A percentile compares a stretch with the other conserved stretches of the same genome.
These are phyloP conservation scores for Agonopterix arenella DNA, from an alignment of 2,888 invertebrate genomes.

Conservation along the genomic window DNA sequence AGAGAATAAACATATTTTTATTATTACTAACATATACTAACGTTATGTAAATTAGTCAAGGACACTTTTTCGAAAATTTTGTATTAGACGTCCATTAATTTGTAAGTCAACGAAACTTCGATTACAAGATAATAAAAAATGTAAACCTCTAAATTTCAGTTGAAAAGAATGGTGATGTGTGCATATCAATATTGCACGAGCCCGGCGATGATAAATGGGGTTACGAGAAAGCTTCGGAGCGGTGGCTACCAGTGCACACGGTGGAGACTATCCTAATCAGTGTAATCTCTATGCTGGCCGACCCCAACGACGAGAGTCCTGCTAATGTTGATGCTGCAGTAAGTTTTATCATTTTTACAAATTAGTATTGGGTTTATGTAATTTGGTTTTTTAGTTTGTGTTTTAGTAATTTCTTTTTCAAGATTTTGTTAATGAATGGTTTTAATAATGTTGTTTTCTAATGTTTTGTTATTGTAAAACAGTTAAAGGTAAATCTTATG, in stretches of 20 bases:
- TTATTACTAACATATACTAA: too few species aligned
- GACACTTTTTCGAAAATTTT: too few species aligned
- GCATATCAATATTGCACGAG: constrained; percentile 99
- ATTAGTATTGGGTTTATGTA: background rate
- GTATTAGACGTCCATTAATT: too few species aligned
- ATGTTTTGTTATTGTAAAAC: too few species aligned
- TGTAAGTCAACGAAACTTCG: too few species aligned
- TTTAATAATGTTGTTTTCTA: too few species aligned
- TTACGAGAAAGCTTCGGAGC: constrained; percentile 97
- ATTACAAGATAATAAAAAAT: background rate
- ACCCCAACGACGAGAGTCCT: constrained; percentile 99
- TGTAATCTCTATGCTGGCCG: constrained; percentile 99
- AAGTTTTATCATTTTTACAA: constrained; percentile 51
- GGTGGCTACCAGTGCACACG: constrained; percentile 99
- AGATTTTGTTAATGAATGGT: too few species aligned
- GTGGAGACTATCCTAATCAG: constrained; percentile 99
- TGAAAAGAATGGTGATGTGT: constrained; percentile 97
- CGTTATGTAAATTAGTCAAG: too few species aligned
- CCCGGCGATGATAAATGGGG: constrained; percentile 99
- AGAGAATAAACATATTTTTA: too few species aligned
- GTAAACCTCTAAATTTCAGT: constrained; percentile 75
- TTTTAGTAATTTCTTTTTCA: too few species aligned
- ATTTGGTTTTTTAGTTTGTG: background rate
- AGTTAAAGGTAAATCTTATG: too few species aligned
- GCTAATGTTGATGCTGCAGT: constrained; percentile 99